phyloP scores from a whole-genome alignment of 1,140 invertebrate species.

The Drosophila obscura region DNA sequence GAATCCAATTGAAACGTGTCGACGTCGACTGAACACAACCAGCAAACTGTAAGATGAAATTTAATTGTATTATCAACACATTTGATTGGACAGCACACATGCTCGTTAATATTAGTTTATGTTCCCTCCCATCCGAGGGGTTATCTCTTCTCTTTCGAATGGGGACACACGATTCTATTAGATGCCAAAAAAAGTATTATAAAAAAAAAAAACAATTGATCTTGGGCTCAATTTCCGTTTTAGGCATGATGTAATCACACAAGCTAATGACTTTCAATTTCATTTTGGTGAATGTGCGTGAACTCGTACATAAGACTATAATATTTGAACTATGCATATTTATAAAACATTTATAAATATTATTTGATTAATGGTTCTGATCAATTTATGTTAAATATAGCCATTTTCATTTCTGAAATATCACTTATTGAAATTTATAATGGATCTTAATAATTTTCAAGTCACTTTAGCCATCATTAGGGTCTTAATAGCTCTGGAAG shows the following conservation, averaged over 20 bases:
- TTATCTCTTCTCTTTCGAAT: conserved; percentile 62
- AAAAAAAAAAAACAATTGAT: conserved; percentile 22
- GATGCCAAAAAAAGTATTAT: conserved; percentile 60
- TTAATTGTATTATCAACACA: conserved; percentile 68
- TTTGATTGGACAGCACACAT: conserved; percentile 28
- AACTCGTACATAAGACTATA: too few relatives aligned
- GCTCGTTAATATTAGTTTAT: conserved; percentile 45
- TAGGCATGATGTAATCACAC: conserved; percentile 55
- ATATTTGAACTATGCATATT: too few relatives aligned
- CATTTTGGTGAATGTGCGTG: too few relatives aligned
- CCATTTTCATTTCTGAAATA: too few relatives aligned
- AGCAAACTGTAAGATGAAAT: conserved; percentile 69
- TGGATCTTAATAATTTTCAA: too few relatives aligned
- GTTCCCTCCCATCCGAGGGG: conserved; percentile 51
- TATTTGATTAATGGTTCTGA: too few relatives aligned
- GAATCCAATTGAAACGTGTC: conserved; percentile 64
- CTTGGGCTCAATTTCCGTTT: conserved; percentile 32
- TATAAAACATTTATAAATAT: too few relatives aligned
- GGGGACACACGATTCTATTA: conserved; percentile 43
- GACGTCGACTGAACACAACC: conserved; percentile 36
- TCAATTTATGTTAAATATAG: too few relatives aligned
- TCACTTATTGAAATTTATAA: too few relatives aligned
- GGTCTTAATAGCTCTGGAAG: too few relatives aligned
- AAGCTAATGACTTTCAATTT: conserved; percentile 13
- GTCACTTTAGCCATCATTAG: too few relatives aligned